Percentiles rank a stretch among this genome's conserved stretches.
Conservation (phyloP, 2,888 invertebrate genomes). For the Oegoconia quadripuncta region DNA sequence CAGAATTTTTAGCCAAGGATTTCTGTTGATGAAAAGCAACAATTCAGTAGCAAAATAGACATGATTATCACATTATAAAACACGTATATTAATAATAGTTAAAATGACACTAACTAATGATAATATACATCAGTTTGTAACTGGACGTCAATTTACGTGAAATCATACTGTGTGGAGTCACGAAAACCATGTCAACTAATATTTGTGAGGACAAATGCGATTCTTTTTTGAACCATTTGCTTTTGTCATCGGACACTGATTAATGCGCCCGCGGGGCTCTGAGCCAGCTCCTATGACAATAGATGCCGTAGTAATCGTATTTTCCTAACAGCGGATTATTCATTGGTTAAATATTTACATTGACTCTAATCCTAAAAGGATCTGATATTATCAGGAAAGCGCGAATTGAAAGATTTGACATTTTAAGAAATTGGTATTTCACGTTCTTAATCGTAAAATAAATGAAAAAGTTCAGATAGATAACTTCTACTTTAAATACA, state of each 20-base stretch:
- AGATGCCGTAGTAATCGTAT: background rate
- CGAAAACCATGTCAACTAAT: constrained; percentile 40
- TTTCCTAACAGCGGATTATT: constrained; percentile 2
- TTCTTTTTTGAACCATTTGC: constrained; percentile 44
- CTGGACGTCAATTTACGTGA: constrained; percentile 31
- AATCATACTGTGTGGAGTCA: constrained; percentile 33
- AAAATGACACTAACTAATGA: too few relatives aligned
- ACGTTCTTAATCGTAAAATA: too few relatives aligned
- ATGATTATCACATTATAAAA: constrained; percentile 3
- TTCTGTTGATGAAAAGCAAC: background rate
- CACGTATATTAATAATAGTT: constrained; percentile 5
- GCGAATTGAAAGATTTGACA: too few relatives aligned
- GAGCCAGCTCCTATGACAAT: constrained; percentile 18
- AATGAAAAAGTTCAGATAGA: too few relatives aligned
- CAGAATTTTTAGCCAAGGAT: background rate
- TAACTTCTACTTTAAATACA: too few relatives aligned
- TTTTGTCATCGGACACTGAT: constrained; percentile 58
- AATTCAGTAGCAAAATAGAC: constrained; percentile 2
- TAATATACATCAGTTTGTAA: too few relatives aligned
- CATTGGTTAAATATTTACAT: background rate
- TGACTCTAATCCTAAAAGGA: too few relatives aligned
- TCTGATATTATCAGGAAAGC: too few relatives aligned
- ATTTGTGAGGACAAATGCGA: constrained; percentile 31
- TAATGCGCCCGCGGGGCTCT: constrained; percentile 32
- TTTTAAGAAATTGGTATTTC: too few relatives aligned